Base-by-base conservation (phyloP, 2,113 vertebrate genomes). In the Vireo altiloquus region DNA sequence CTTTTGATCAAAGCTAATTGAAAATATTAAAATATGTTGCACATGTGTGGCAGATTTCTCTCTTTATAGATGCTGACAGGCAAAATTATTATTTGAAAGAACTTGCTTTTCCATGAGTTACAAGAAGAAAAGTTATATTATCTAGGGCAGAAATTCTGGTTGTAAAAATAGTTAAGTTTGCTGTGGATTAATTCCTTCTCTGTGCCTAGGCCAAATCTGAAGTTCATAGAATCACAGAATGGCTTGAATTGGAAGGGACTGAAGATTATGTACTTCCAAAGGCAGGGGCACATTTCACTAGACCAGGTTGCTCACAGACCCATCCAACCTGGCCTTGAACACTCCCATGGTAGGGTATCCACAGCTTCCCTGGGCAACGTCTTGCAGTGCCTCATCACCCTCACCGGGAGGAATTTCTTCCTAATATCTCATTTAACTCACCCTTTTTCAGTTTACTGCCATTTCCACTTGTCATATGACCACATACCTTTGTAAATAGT, bases 1-100 rank as follows among this genome's bases (percentile, higher is more conserved):
- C 9, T 90, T 95, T 91, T 92, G 30, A 87, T 85, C n/a, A 92
- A 54, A 74, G 12, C 27, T 59, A 77, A 91, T 82, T 94, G 53
- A 85, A 88, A 84, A 42, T 16, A 13, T 65, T 80, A 50, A 1
- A 24, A 75, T 77, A 82, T 82, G 14, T 68, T 85, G 80, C 70
- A 87, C 57, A 16, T 39, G 13, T 89, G 60, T 7, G 1, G 42
- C 53, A 63, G 28, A 18, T 77, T 75, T 68, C 30, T 88, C 13
- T 15, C 37, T 70, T 87, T 69, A 64, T 49, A 82, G 39, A 19
- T 66, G 74, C 54, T 87, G 75, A 94, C 47, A 70, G 24, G 12
- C 31, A 80, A 77, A 59, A 63, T 19, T 8, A 11, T 44, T 85
- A 52, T 49, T 87, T 85, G 59, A 77, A 82, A 87, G 19, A 70